Base-by-base conservation (phyloP, 2,797 vertebrate genomes). In the Pteronotus mesoamericanus region DNA sequence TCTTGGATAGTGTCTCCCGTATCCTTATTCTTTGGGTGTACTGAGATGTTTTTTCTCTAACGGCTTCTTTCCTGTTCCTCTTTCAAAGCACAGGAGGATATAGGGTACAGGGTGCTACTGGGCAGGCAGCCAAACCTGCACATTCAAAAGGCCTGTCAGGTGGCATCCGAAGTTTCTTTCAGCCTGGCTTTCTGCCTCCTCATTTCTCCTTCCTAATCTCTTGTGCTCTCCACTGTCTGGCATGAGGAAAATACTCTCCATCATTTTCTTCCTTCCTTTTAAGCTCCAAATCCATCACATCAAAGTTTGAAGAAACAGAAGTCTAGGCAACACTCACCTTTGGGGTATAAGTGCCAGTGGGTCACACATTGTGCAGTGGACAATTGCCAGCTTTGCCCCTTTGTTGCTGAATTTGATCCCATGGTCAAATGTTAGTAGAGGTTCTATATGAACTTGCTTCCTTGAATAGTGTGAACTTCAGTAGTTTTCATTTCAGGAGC, bases 141-240 rank as follows among this genome's bases (percentile, higher is more conserved):
- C 46, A 89, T 96, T 95, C 93, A 64, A 85, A 95, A 94, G 92
- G 61, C 72, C 94, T 96, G 72, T 98, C 90, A 96, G 88, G 97
- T 98, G 92, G 55, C 94, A 94, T 95, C 90, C 66, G 66, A 86
- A 92, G 7, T 94, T 96, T 96, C 59, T 59, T 72, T 93, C 55
- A 72, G n/a, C 61, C 42, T 84, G 82, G 74, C 61, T 91, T 71
- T 83, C 92, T 97, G 83, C 69, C 64, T 79, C 37, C 8, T 77
- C 72, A 21, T 89, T 95, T 87, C 5, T 48, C 75, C 78, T 66
- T 55, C 96, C 88, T 84, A 71, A 91, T 39, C 4, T 94, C 15
- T 21, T 85, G 72, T 89, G 16, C 59, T 97, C 32, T 8, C 32
- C 19, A 14, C 69, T 79, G 14, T 82, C 32, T 93, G 68, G 39